Evolutionary conservation across 2,113 vertebrate genomes (phyloP), one percentile per base, ranked within the genome.

Genomic region (Chlamydotis undulata): DNA sequence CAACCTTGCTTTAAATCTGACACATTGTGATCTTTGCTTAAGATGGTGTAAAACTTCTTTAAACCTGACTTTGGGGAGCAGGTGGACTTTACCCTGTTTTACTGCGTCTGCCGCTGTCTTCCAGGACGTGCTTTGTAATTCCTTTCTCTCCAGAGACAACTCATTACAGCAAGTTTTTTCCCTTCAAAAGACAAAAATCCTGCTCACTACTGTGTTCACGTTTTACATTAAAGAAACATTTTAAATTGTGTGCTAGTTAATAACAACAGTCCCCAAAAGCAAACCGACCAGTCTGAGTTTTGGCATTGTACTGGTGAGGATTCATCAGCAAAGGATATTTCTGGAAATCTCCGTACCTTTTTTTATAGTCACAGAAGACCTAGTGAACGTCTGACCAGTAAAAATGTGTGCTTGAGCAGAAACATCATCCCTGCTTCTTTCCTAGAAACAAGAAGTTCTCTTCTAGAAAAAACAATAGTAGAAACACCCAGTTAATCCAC

Each of bases 371-470:
- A 25, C 53, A 71, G 65, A 87, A 69, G 73, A 74, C 28, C 39
- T 63, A 75, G 45, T 50, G 61, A 75, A 69, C 63, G 8, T 60
- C 60, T 89, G 82, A 78, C 33, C 4, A 41, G 41, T 56, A 85
- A 83, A 92, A 91, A 68, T 26, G 6, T 69, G 68, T 59, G 33
- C 33, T 94, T 91, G 91, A 92, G 67, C 55, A 90, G 80, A 64
- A 94, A 70, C 39, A 75, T 49, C 65, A 59, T 63, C 69, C 59
- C 25, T 53, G 13, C 16, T 43, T 83, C 74, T 94, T 97, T 96
- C 92, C 83, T 96, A 95, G 95, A 96, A 96, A 39, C 57, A 96
- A 77, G 29, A 87, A 31, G 8, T 78, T 92, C 96, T 93, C n/a
- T 90, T 89, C 69, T 61, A 89, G 65, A 83, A 86, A 92, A 92